Percentiles rank a stretch among this genome's conserved stretches.
Conservation (phyloP, 1,140 invertebrate genomes). For the Triops cancriformis region DNA sequence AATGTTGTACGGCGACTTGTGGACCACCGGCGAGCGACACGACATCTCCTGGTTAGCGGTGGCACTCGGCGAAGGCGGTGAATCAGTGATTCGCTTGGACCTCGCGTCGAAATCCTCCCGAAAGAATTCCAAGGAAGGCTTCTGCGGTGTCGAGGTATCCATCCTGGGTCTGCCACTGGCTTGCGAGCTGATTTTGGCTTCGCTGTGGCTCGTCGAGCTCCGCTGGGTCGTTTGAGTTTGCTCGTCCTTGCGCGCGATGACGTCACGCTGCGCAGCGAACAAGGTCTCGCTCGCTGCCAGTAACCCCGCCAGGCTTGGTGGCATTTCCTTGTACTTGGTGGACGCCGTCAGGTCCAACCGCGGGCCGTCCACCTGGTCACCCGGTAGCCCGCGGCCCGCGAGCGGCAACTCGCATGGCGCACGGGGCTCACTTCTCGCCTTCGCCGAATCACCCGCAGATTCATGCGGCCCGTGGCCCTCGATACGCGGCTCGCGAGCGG, state of each 20-base stretch:
- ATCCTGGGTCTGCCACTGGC: background rate
- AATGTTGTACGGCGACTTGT: background rate
- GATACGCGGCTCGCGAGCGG: background rate
- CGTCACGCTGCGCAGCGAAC: background rate
- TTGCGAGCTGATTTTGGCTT: background rate
- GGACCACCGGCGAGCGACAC: background rate
- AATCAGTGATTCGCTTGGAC: background rate
- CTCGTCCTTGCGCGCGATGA: background rate
- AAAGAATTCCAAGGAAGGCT: background rate
- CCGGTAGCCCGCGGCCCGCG: background rate
- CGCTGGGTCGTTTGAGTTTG: background rate
- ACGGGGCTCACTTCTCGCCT: no score
- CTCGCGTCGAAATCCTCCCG: background rate
- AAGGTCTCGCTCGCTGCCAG: background rate
- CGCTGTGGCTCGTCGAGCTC: background rate
- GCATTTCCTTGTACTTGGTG: conserved; percentile 16
- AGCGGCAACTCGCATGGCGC: background rate
- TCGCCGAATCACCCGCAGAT: no score
- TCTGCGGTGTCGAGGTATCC: background rate
- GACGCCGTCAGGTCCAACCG: conserved; percentile 16
- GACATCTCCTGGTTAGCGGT: background rate
- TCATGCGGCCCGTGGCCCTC: no score
- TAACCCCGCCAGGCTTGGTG: background rate
- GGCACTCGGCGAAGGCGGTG: background rate
- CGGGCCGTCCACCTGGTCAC: background rate